These are phyloP conservation scores for Sebastes variabilis DNA, from an alignment of 2,797 vertebrate species.

Conservation along the genomic window DNA sequence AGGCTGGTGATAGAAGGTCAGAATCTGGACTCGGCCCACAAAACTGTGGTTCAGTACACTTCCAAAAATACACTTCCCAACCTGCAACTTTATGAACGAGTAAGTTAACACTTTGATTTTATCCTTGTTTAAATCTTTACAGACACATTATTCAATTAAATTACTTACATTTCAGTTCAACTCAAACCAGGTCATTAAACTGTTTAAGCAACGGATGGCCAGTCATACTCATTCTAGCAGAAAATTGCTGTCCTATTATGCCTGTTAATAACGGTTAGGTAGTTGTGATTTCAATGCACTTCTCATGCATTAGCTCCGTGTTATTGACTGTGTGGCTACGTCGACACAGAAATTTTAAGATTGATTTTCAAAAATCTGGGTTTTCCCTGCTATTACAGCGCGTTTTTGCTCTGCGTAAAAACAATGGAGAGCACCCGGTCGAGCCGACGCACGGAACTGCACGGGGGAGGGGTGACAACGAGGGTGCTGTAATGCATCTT, in stretches of 20 bases:
- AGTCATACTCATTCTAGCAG: background rate
- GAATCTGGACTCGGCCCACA: constrained; percentile 88
- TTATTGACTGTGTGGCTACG: too few relatives aligned
- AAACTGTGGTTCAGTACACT: constrained; percentile 79
- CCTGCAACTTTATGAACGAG: constrained; percentile 45
- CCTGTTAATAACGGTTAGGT: background rate
- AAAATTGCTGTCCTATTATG: background rate
- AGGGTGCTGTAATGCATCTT: too few relatives aligned
- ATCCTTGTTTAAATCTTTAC: background rate
- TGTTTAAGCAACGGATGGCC: background rate
- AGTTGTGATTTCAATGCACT: background rate
- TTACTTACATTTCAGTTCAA: background rate
- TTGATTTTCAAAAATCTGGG: too few relatives aligned
- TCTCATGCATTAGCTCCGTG: too few relatives aligned
- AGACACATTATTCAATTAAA: background rate
- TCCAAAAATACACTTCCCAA: constrained; percentile 16
- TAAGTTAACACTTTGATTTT: constrained; percentile 39
- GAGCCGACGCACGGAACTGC: too few relatives aligned
- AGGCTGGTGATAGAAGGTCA: constrained; percentile 84
- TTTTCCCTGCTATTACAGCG: too few relatives aligned
- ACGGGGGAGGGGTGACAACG: too few relatives aligned
- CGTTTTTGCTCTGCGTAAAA: too few relatives aligned
- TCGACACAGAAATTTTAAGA: too few relatives aligned
- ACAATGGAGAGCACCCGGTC: too few relatives aligned
- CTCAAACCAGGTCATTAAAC: background rate